Percentiles rank a stretch among this genome's conserved stretches.
phyloP scores from a whole-genome alignment of 2,888 invertebrate genomes.

The Yponomeuta malinellus region DNA sequence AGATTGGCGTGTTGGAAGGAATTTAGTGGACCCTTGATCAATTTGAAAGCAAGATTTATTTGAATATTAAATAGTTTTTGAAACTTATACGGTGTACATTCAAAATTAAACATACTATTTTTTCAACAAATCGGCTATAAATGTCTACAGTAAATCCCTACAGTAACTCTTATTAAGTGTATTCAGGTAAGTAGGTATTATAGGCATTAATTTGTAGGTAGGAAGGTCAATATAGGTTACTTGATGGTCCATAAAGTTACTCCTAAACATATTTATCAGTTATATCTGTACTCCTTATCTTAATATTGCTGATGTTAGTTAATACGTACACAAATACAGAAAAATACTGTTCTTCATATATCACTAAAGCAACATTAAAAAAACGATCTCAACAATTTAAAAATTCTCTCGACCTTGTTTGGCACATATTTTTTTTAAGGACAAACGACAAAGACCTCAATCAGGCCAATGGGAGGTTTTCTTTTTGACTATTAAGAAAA shows the following conservation, averaged over 20 bases:
- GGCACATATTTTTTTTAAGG: conserved; percentile 42
- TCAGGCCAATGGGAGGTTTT: not conserved
- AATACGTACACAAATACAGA: conserved; percentile 18
- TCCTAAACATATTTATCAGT: too few species aligned
- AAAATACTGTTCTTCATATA: conserved; percentile 45
- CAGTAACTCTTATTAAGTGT: too few species aligned
- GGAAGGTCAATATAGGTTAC: not conserved
- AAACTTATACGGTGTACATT: too few species aligned
- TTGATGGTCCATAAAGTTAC: not conserved
- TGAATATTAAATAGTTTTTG: not conserved
- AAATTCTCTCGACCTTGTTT: conserved; percentile 63
- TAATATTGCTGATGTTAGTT: conserved; percentile 36
- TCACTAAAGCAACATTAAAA: conserved; percentile 27
- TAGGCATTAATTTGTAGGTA: not conserved
- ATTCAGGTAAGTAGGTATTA: not conserved
- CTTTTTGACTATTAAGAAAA: too few species aligned
- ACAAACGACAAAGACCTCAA: conserved; percentile 17
- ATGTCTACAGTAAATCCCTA: too few species aligned
- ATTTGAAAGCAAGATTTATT: not conserved
- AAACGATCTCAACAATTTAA: not conserved
- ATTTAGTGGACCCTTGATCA: conserved; percentile 15
- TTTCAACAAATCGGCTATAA: too few species aligned
- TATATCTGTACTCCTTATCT: conserved; percentile 27
- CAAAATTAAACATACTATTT: too few species aligned
- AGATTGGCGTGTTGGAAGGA: conserved; percentile 14